Evolutionary conservation across 1,140 invertebrate genomes (phyloP), one percentile per base, ranked within the genome.

Genomic region (Drosophila jambulina): DNA sequence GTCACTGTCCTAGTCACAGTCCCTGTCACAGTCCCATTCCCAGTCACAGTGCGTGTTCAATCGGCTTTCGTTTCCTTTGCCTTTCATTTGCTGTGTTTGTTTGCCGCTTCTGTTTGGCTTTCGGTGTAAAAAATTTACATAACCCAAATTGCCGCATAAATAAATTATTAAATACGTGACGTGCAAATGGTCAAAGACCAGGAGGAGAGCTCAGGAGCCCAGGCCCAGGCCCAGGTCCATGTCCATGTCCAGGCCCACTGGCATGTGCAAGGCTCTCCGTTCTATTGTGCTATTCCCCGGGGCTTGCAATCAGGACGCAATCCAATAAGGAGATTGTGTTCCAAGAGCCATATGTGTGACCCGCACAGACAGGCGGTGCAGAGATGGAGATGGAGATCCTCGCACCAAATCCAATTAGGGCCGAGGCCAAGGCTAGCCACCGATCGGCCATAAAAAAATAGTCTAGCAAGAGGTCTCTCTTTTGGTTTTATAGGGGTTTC

Each of bases 101-200:
- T 42, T 29, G 42, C 25, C 62, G 21, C 25, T 62, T 19, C 56
- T 74, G 48, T 62, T 54, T 75, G 57, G 56, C 40, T 60, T 74
- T 78, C 61, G 60, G 60, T 81, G 72, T 81, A 65, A 75, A 65
- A 88, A 87, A 88, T 87, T 88, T 87, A 87, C 84, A 87, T 87
- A 88, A 87, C 84, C 77, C 86, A 87, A 88, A 87, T 88, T 78
- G 84, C 65, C 46, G 80, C 85, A 88, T 87, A 84, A 88, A 87
- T 87, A 87, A 87, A 80, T 87, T 84, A 87, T 87, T 84, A 88
- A 88, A 87, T 83, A 74, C 70, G 70, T 74, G 70, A 74, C 70
- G 70, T 72, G 70, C 43, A 42, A 74, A 74, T 74, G 68, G 70
- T 72, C 70, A 74, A 72, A 72, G 53, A 48, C 32, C 49, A 53